A percentile compares a stretch with the other conserved stretches of the same genome.
Conservation (phyloP, 2,888 invertebrate genomes). For the Lamellibrachia columna region DNA sequence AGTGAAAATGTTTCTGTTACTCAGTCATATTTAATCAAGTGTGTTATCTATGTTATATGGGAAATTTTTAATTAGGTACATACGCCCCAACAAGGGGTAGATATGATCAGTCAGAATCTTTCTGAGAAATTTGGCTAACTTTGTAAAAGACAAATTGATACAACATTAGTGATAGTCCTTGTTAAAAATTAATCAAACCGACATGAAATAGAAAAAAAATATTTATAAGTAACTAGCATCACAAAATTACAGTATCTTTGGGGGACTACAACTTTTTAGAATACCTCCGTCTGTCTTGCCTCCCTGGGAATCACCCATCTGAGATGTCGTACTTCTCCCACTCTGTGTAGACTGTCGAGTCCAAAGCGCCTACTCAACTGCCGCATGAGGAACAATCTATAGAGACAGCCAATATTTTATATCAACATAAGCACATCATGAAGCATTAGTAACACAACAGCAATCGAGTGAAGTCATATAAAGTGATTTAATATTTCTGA, state of each 20-base stretch:
- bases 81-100: too few relatives aligned
- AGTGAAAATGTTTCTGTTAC: too few relatives aligned
- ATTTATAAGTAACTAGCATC: not conserved
- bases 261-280: not conserved
- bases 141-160: too few relatives aligned
- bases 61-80: too few relatives aligned
- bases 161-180: too few relatives aligned
- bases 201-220: too few relatives aligned
- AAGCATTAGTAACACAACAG: not conserved
- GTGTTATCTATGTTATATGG: too few relatives aligned
- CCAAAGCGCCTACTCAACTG: constrained; percentile 51
- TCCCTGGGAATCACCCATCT: constrained; percentile 36
- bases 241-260: not conserved
- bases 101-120: too few relatives aligned
- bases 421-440: not conserved
- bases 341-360: constrained; percentile 44
- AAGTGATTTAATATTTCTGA: not conserved
- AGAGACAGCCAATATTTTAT: constrained; percentile 27
- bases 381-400: constrained; percentile 50
- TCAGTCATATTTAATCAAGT: too few relatives aligned
- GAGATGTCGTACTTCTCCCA: constrained; percentile 24
- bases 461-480: too few relatives aligned
- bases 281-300: constrained; percentile 18
- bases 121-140: too few relatives aligned
- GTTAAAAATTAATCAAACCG: too few relatives aligned